A percentile compares a stretch with the other conserved stretches of the same genome.
Evolutionary conservation across 1,140 invertebrate genomes (phyloP).

Genomic region (Drusus annulatus): DNA sequence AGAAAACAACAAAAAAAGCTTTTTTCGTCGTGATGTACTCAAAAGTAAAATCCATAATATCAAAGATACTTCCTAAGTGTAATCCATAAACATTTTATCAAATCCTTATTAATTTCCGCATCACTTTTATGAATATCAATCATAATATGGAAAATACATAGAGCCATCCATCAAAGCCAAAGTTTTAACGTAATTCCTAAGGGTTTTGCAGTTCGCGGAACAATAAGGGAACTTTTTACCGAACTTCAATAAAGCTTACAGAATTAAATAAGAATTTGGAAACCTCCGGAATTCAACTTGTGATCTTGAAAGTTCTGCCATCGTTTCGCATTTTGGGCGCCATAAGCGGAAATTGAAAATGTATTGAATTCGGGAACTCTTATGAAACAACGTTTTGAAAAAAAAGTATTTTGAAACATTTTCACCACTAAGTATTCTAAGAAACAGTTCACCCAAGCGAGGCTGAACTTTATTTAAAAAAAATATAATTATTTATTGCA

Average conservation of each 20-base stretch:
- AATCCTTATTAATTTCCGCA: no score
- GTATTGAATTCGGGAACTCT: neutral
- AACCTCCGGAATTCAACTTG: slow-evolving; percentile 4
- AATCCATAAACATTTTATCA: no score
- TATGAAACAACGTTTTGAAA: no score
- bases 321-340: neutral
- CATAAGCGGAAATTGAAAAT: neutral
- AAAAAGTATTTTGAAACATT: no score
- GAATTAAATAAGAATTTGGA: slow-evolving; percentile 4
- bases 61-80: no score
- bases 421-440: no score
- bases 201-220: neutral
- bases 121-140: neutral
- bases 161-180: slow-evolving; percentile 6
- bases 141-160: slow-evolving; percentile 4
- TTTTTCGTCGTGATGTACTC: no score
- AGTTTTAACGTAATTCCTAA: neutral
- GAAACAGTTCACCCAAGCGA: no score
- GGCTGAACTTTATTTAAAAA: no score
- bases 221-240: slow-evolving; percentile 3
- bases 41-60: no score
- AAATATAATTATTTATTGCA: no score
- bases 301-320: neutral
- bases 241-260: neutral
- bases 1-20: no score